Evolutionary conservation across 2,797 vertebrate genomes (phyloP), one percentile per base, ranked within the genome.

Genomic region (Eupleurogrammus muticus): DNA sequence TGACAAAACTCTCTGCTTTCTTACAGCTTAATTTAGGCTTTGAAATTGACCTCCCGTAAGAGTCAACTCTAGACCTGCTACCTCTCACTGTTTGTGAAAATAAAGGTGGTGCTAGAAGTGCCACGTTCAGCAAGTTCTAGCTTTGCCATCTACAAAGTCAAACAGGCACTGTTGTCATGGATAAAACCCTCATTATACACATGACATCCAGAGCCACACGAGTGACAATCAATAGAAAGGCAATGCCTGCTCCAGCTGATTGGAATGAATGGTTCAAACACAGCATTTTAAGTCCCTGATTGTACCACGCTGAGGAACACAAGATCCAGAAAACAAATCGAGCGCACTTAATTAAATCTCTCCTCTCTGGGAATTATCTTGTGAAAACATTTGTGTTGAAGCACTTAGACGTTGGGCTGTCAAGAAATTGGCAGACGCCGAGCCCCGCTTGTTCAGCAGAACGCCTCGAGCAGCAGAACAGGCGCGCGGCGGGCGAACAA

Each of bases 311-410:
- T 49, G 87, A 90, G 77, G 84, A 87, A 67, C 67, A 75, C 60
- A 67, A 65, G 58, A 84, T 80, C 65, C 80, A 38, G 63, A 81
- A 82, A 87, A 87, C 66, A 80, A 89, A 84, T 72, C 2, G 47
- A 70, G 81, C 75, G 3, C 71, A 77, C 77, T 90, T 91, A 86
- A 92, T 89, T 88, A 89, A 84, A 88, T 85, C 81, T 78, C 50
- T 62, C 67, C 75, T 84, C 77, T 68, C 36, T 48, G 75, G 62
- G 84, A 90, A 82, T 84, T 80, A 88, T 87, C 75, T 85, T 47
- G 0, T 69, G 78, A 73, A 90, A 88, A 83, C 77, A 73, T 83
- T 87, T 71, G 70, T 59, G 51, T 75, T 46, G 52, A 75, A 66
- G 53, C 71, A 44, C 66, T 81, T 75, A 56, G 62, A 71, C 76